phyloP scores from a whole-genome alignment of 2,113 vertebrate genomes.

The Ictalurus punctatus region DNA sequence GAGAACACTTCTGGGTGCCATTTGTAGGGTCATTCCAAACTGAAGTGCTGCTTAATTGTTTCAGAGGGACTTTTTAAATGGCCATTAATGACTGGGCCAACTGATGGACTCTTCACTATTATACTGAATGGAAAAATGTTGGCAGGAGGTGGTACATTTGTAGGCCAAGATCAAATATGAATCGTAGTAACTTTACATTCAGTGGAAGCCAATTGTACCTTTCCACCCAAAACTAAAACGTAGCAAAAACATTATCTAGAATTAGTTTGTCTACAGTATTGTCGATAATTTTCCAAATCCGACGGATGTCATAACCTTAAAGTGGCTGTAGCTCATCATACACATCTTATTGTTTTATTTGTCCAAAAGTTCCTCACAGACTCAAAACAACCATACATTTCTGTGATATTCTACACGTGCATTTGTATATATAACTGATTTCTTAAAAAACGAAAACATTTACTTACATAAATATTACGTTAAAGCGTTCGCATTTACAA shows the following conservation, averaged over 20 bases:
- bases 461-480: background rate
- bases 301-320: background rate
- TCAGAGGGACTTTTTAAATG: background rate
- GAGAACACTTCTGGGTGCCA: conserved; percentile 8
- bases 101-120: background rate
- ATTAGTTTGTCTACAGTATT: background rate
- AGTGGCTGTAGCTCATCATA: background rate
- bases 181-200: background rate
- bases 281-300: background rate
- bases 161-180: background rate
- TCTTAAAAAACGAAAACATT: background rate
- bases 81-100: background rate
- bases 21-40: background rate
- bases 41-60: conserved; percentile 18
- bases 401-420: background rate
- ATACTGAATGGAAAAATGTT: background rate
- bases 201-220: background rate
- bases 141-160: background rate
- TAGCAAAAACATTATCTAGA: background rate
- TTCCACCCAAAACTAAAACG: background rate
- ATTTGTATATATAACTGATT: background rate
- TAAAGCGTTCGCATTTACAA: background rate
- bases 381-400: background rate
- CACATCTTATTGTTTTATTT: background rate
- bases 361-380: no score